Evolutionary conservation across 2,113 vertebrate genomes (phyloP), one percentile per base, ranked within the genome.

Genomic region (Chaetorhynchus papuensis): DNA sequence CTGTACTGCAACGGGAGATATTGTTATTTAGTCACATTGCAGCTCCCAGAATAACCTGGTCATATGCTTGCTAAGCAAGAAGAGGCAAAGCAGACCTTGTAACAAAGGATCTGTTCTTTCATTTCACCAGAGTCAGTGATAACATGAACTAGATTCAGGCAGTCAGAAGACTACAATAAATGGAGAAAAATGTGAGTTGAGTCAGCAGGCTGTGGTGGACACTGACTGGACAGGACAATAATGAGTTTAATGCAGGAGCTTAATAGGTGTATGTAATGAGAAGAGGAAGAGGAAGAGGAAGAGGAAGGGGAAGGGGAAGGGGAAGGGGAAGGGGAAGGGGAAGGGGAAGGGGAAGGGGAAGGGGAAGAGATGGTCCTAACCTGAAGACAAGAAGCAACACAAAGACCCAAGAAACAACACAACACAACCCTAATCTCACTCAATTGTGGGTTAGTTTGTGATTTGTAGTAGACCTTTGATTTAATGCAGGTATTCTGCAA

Each of bases 21-120:
- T 7, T 78, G 60, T 65, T 89, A 74, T 81, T 89, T 42, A 90
- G 77, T 81, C 35, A 65, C 61, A 63, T 3, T 83, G 68, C 80
- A 91, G 64, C 37, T 93, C 80, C 81, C 83, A 87, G 91, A 93
- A 93, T 83, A 95, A 91, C 35, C 21, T 59, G 26, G 26, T 87
- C 56, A 39, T 22, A 10, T 26, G 60, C 23, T 71, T 74, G 42
- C n/a, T 83, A 81, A 91, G 45, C 49, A 81, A 83, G 72, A 77
- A 53, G 41, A 70, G 50, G n/a, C 44, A 94, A 74, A 86, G 60
- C 15, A 65, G 41, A 81, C 23, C 12, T 42, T 54, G 7, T 45
- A 92, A 91, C 47, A 81, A 77, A 77, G 56, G 33, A 81, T 30
- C 6, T 24, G 14, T 44, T 81, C 27, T 54, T 54, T 31, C 33